These are phyloP conservation scores for Trachelus stipa DNA, from an alignment of 2,888 invertebrate species.

Conservation along the genomic window DNA sequence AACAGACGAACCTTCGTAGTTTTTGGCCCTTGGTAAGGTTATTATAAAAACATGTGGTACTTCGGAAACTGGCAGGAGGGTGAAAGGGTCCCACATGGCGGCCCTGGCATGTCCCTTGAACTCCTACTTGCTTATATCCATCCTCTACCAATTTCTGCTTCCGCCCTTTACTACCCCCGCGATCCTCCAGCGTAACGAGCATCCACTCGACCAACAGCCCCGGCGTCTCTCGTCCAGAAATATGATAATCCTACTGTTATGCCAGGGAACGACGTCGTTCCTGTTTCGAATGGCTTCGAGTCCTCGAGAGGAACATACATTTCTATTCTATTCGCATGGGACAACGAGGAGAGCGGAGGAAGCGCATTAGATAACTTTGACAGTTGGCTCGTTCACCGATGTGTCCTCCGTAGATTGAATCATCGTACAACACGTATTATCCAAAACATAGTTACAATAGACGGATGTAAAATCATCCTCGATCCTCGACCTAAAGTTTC, in stretches of 20 bases:
- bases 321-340: neutral
- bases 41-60: conserved; percentile 15
- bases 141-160: neutral
- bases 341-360: neutral
- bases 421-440: neutral
- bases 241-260: neutral
- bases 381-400: neutral
- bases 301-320: neutral
- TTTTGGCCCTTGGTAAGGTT: conserved; percentile 14
- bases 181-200: conserved; percentile 1
- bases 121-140: neutral
- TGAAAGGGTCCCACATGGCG: conserved; percentile 18
- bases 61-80: neutral
- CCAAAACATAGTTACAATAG: neutral
- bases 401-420: neutral
- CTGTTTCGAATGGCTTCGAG: neutral
- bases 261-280: neutral
- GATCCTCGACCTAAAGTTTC: neutral
- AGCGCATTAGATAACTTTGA: neutral
- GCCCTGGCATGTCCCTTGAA: conserved; percentile 2
- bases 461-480: neutral
- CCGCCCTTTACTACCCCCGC: conserved; percentile 1
- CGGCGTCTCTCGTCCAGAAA: neutral
- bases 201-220: conserved; percentile 5
- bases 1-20: conserved; percentile 1